phyloP scores from a whole-genome alignment of 2,797 vertebrate genomes.

The Muraenolepis orangiensis region DNA sequence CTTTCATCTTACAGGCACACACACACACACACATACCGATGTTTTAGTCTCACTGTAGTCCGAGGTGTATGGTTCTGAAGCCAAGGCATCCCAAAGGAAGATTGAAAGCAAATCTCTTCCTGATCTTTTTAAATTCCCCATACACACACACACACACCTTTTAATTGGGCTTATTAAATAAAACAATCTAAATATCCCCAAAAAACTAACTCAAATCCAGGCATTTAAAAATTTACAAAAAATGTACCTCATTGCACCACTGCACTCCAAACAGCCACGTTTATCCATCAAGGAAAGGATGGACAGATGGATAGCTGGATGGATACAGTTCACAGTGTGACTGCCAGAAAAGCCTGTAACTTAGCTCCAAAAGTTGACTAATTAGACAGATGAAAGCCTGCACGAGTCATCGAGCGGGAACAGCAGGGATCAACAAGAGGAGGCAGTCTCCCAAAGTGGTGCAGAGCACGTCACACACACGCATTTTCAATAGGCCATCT shows the following conservation, averaged over 20 bases:
- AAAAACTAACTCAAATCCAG: neutral
- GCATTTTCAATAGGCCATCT: neutral
- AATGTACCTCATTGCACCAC: neutral
- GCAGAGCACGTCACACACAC: neutral
- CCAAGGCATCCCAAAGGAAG: neutral
- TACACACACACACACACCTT: neutral
- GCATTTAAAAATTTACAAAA: too few species aligned
- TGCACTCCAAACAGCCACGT: neutral
- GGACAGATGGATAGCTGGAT: neutral
- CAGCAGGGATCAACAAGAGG: neutral
- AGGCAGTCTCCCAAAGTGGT: neutral
- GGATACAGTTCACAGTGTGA: neutral
- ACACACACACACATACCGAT: too few species aligned
- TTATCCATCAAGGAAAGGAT: neutral
- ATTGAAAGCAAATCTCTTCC: neutral
- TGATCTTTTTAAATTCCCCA: neutral
- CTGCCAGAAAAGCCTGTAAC: neutral
- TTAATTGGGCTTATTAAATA: neutral
- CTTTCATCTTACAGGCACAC: too few species aligned
- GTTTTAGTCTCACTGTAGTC: neutral
- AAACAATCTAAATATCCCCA: neutral
- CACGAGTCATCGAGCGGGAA: neutral
- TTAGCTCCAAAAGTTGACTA: neutral
- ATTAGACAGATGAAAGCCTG: neutral
- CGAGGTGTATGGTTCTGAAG: neutral